Conservation (phyloP, 2,888 invertebrate species). For the Heliconius aoede region DNA sequence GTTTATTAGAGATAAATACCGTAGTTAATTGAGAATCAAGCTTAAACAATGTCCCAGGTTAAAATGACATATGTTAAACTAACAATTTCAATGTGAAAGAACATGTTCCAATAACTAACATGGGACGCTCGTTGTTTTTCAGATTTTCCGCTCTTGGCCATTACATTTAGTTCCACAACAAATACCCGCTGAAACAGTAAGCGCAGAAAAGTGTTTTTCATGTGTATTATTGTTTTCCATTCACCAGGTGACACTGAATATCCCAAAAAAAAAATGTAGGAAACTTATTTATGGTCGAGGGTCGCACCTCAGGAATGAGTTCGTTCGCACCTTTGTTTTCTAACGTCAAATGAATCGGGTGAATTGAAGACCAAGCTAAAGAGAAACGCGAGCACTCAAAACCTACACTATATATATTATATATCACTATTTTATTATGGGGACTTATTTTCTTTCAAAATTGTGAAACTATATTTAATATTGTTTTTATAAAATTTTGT, state of each 20-base stretch:
- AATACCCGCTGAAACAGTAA: constrained; percentile 81
- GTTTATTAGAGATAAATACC: not conserved
- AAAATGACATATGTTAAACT: constrained; percentile 7
- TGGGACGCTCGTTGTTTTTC: constrained; percentile 79
- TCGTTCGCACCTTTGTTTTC: constrained; percentile 58
- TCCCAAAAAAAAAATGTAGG: constrained; percentile 57
- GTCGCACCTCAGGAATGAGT: constrained; percentile 61
- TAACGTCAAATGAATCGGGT: constrained; percentile 47
- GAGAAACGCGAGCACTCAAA: constrained; percentile 65
- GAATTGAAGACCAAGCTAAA: constrained; percentile 47
- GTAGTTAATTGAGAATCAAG: not conserved
- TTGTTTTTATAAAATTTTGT: constrained; percentile 63
- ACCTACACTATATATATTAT: constrained; percentile 58
- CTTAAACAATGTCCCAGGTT: constrained; percentile 18
- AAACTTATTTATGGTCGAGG: constrained; percentile 57
- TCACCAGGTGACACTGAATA: constrained; percentile 70
- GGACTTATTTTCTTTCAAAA: constrained; percentile 66
- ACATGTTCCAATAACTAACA: constrained; percentile 74
- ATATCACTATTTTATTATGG: constrained; percentile 62
- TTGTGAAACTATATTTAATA: constrained; percentile 68
- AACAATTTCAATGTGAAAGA: constrained; percentile 52
- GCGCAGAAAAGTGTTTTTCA: constrained; percentile 79
- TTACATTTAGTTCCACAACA: constrained; percentile 74
- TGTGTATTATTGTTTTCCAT: constrained; percentile 80
- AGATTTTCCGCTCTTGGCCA: constrained; percentile 82